A percentile compares a stretch with the other conserved stretches of the same genome.
Conservation (phyloP, 2,888 invertebrate species). For the Caenorhabditis zanzibari region DNA sequence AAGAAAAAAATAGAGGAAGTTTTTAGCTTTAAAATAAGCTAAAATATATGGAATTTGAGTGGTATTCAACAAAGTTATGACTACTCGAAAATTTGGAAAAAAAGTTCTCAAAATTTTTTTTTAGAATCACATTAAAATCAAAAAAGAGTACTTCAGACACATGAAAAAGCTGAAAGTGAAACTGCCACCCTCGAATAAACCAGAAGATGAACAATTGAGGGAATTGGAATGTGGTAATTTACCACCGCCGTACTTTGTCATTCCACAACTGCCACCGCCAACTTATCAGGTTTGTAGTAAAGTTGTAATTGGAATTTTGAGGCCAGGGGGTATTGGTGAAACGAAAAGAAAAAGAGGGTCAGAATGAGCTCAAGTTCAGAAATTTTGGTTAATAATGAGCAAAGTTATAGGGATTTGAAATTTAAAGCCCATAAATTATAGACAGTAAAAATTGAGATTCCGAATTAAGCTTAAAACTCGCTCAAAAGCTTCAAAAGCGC, state of each 20-base stretch:
- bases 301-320: too few relatives aligned
- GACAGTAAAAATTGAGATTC: too few relatives aligned
- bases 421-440: too few relatives aligned
- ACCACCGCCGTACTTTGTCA: conserved; percentile 64
- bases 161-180: conserved; percentile 56
- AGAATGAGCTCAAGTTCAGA: too few relatives aligned
- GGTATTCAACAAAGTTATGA: neutral
- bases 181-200: conserved; percentile 31
- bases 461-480: too few relatives aligned
- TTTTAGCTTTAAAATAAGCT: neutral
- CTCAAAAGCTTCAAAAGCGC: too few relatives aligned
- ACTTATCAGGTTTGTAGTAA: conserved; percentile 73
- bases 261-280: conserved; percentile 68
- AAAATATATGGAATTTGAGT: neutral
- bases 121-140: neutral
- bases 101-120: neutral
- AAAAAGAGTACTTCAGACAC: conserved; percentile 49
- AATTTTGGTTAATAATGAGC: too few relatives aligned
- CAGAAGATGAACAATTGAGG: conserved; percentile 46
- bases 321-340: too few relatives aligned
- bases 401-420: too few relatives aligned
- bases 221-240: conserved; percentile 53
- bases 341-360: too few relatives aligned
- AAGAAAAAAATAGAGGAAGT: neutral
- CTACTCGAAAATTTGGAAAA: neutral